Base-by-base conservation (phyloP, 2,113 vertebrate species). In the Pundamilia nyererei region DNA sequence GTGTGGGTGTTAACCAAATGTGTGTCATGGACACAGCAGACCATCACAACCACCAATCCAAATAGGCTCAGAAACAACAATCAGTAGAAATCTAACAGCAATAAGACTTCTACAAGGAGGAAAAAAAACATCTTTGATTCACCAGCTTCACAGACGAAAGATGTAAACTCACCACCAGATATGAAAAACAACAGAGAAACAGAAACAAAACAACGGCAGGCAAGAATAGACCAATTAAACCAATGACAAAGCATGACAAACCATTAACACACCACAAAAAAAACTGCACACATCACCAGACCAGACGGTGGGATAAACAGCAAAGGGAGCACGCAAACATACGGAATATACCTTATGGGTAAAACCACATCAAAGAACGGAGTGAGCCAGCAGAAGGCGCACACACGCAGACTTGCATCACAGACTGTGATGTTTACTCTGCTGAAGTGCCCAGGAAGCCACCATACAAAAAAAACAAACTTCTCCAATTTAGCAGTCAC, bases 1-100 rank as follows among this genome's bases (percentile, higher is more conserved):
- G 92, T 75, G 95, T 95, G 96, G 95, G 95, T 94, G 95, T 94
- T 62, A 92, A 79, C 68, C 86, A 77, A 89, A 83, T 91, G 94
- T 86, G 86, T 90, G 93, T 87, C 91, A 92, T 21, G 89, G 92
- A 94, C 75, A 90, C 82, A 82, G 89, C 87, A 91, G 77, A 92
- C 84, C 87, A 82, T 87, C 92, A 65, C 47, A 75, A 93, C 86
- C 92, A 87, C 87, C 17, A 60, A 90, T 47, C 80, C 86, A 92
- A 86, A 91, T 42, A 86, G 75, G 87, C 82, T 51, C 9, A 54
- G 35, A 88, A 47, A 87, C 68, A 84, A 82, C 84, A 90, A 81
- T 86, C 83, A 87, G 33, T 68, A 51, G 53, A 70, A 58, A 4
- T 75, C 31, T 29, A 35, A 47, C 35, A 79, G 53, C 56, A 17